Conservation (phyloP, 2,888 invertebrate genomes). For the Bombylius discolor region DNA sequence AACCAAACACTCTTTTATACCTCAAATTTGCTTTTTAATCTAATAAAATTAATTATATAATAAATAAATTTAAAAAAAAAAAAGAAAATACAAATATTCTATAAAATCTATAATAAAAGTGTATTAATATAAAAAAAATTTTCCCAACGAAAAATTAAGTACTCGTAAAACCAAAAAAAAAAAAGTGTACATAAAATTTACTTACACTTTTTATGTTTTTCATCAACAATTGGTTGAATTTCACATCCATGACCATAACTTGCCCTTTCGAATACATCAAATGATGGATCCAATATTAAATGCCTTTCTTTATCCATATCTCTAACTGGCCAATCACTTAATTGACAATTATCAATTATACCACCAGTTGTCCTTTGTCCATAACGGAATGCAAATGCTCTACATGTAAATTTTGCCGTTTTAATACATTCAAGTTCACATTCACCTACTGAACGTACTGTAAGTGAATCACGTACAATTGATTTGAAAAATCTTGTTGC, state of each 20-base stretch:
- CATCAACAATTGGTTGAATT: slow-evolving; percentile 43
- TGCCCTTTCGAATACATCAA: slow-evolving; percentile 66
- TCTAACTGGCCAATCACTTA: slow-evolving; percentile 58
- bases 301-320: slow-evolving; percentile 49
- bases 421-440: slow-evolving; percentile 68
- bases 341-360: slow-evolving; percentile 58
- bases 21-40: no score
- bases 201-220: slow-evolving; percentile 36
- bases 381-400: slow-evolving; percentile 66
- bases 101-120: not conserved
- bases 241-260: slow-evolving; percentile 75
- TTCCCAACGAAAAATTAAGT: not conserved
- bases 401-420: slow-evolving; percentile 60
- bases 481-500: slow-evolving; percentile 52
- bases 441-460: slow-evolving; percentile 57
- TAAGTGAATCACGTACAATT: slow-evolving; percentile 51
- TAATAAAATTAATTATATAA: no score
- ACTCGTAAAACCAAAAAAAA: not conserved
- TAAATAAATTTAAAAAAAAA: no score
- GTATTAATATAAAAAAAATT: not conserved
- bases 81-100: no score
- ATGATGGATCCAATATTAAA: slow-evolving; percentile 47
- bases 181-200: slow-evolving; percentile 8
- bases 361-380: slow-evolving; percentile 52
- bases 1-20: no score